A percentile compares a stretch with the other conserved stretches of the same genome.
Evolutionary conservation across 35 echinoderm and acorn worm genomes (phyloP).

Genomic region (Patiria miniata): DNA sequence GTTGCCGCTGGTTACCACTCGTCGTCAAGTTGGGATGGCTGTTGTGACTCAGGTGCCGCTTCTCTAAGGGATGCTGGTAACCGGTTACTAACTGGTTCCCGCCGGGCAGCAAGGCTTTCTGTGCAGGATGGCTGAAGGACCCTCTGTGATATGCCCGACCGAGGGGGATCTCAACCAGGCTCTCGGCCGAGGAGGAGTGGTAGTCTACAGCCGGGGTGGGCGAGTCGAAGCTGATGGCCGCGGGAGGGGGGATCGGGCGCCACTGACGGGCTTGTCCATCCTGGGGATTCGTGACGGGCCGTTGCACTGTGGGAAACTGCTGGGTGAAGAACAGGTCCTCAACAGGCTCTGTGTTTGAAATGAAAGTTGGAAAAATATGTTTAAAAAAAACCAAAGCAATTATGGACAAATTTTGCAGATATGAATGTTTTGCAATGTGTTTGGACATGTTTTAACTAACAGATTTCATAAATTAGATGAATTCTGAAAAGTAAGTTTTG

Average conservation of each 20-base stretch:
- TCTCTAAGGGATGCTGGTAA: background rate
- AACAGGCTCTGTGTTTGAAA: background rate
- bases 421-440: too few species aligned
- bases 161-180: slow-evolving; percentile 63
- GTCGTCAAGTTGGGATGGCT: slow-evolving; percentile 13
- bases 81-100: background rate
- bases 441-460: too few species aligned
- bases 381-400: too few species aligned
- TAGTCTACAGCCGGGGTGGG: slow-evolving; percentile 46
- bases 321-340: slow-evolving; percentile 24
- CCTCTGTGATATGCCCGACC: background rate
- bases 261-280: background rate
- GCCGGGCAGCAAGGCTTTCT: background rate
- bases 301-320: slow-evolving; percentile 8
- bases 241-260: background rate
- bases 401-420: too few species aligned
- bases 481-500: too few species aligned
- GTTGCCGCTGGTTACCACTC: background rate
- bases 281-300: background rate
- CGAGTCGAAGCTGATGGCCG: slow-evolving; percentile 37
- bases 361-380: too few species aligned
- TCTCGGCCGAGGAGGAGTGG: slow-evolving; percentile 80
- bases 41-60: background rate
- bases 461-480: too few species aligned
- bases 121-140: background rate